Evolutionary conservation across 2,113 vertebrate species (phyloP).

Genomic region (Gallinago jamesoni): DNA sequence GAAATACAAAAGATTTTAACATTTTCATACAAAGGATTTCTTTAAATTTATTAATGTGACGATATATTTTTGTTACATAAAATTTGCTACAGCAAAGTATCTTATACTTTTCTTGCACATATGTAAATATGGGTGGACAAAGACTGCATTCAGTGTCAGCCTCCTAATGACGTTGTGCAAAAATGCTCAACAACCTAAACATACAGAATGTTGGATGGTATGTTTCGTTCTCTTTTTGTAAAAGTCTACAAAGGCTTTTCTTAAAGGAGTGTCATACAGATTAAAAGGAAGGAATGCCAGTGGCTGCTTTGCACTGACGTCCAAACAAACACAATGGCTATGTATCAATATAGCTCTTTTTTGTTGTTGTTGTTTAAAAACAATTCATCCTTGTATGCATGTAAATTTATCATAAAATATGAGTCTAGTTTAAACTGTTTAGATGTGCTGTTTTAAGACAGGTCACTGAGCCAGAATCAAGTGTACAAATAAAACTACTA

Average conservation of each 20-base stretch:
- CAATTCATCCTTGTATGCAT: constrained; percentile 64
- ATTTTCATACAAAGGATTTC: constrained; percentile 87
- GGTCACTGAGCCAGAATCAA: constrained; percentile 73
- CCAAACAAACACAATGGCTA: constrained; percentile 71
- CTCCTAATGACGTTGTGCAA: constrained; percentile 85
- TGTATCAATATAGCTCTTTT: constrained; percentile 59
- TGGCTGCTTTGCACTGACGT: constrained; percentile 69
- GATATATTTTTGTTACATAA: constrained; percentile 90
- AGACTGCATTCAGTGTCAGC: constrained; percentile 78
- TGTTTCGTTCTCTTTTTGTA: constrained; percentile 71
- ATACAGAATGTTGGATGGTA: constrained; percentile 78
- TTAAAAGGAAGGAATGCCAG: constrained; percentile 75
- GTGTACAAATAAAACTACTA: constrained; percentile 82
- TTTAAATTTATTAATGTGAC: constrained; percentile 90
- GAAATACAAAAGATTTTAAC: constrained; percentile 79
- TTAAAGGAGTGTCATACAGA: constrained; percentile 71
- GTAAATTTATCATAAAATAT: constrained; percentile 72
- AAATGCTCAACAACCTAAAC: constrained; percentile 86
- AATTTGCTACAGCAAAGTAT: constrained; percentile 93
- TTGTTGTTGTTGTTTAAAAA: constrained; percentile 42
- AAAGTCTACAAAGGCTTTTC: constrained; percentile 80
- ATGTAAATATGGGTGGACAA: constrained; percentile 84
- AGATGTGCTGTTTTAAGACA: constrained; percentile 89
- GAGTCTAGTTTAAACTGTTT: constrained; percentile 81
- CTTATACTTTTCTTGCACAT: constrained; percentile 86